Evolutionary conservation across 2,113 vertebrate species (phyloP), one percentile per base, ranked within the genome.

Genomic region (Nestor notabilis): DNA sequence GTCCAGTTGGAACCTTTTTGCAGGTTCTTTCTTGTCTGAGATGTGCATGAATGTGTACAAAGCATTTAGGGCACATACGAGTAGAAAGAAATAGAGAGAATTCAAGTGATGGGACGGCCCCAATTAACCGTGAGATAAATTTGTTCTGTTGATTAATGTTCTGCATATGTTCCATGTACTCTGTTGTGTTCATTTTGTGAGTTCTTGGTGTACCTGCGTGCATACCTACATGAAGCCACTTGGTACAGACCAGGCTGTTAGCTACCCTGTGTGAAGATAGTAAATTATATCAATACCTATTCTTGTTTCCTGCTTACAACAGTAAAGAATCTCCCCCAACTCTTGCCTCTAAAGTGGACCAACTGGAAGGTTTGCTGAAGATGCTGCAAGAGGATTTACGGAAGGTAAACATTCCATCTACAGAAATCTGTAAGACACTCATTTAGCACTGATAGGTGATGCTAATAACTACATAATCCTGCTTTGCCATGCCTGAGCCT

Each of bases 331-430:
- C 98, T 85, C 99, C 99, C 55, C 98, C 98, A 74, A 98, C 98
- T 85, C 98, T 99, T 17, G 98, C 99, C 97, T 99, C 99, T 58
- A 99, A 99, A 96, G 98, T 99, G 94, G 99, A 98, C 97, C 99
- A 99, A 75, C 95, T 99, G 95, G 99, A 99, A 97, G 98, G 98
- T 31, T 99, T 99, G 98, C 98, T 99, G 94, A 99, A 99, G 96
- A 97, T 98, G 83, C 98, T 99, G n/a, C 99, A 99, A 68, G 99
- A 99, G 12, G 99, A 99, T 91, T 92, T 99, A 89, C 99, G 99
- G 97, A 99, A 99, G 98, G 99, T 99, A 98, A 98, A 95, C 39
- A 9, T 78, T 29, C 74, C 3, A 49, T 37, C 56, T 89, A 46
- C 46, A 70, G 68, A 52, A 66, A 24, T 78, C 58, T 65, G 15